Conservation (phyloP, 1,140 invertebrate genomes). For the Dendrolimus punctatus region DNA sequence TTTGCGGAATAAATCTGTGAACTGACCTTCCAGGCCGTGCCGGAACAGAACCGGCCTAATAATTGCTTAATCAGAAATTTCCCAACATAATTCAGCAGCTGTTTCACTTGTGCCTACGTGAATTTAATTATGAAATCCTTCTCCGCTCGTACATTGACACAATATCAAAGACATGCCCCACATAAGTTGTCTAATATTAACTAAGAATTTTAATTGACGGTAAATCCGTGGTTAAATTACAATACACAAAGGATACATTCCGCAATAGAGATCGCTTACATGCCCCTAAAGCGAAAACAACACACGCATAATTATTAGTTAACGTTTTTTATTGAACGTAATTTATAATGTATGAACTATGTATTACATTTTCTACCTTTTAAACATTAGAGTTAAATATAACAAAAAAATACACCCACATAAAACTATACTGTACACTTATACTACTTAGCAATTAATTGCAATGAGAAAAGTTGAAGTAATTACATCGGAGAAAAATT, state of each 20-base stretch:
- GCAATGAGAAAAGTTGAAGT: not conserved
- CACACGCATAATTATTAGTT: slow-evolving; percentile 37
- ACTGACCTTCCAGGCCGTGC: not conserved
- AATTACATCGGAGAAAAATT: no score
- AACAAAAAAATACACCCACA: slow-evolving; percentile 36
- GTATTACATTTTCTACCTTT: slow-evolving; percentile 48
- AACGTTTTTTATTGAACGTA: slow-evolving; percentile 68
- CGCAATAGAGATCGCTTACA: not conserved
- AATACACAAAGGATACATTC: not conserved
- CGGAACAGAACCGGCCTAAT: not conserved
- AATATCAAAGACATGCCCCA: slow-evolving; percentile 22
- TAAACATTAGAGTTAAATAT: slow-evolving; percentile 38
- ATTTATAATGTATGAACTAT: slow-evolving; percentile 43
- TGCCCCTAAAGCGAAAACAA: slow-evolving; percentile 13
- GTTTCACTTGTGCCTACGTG: slow-evolving; percentile 2
- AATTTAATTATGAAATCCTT: slow-evolving; percentile 25
- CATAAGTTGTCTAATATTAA: slow-evolving; percentile 12
- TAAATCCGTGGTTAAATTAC: no score
- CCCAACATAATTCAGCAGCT: slow-evolving; percentile 5
- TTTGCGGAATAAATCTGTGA: slow-evolving; percentile 13
- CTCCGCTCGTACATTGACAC: slow-evolving; percentile 9
- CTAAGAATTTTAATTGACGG: slow-evolving; percentile 9
- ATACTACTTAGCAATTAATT: slow-evolving; percentile 19
- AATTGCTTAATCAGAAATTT: slow-evolving; percentile 2
- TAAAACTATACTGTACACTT: slow-evolving; percentile 57